phyloP scores from a whole-genome alignment of 2,113 vertebrate species.

The Colius striatus region DNA sequence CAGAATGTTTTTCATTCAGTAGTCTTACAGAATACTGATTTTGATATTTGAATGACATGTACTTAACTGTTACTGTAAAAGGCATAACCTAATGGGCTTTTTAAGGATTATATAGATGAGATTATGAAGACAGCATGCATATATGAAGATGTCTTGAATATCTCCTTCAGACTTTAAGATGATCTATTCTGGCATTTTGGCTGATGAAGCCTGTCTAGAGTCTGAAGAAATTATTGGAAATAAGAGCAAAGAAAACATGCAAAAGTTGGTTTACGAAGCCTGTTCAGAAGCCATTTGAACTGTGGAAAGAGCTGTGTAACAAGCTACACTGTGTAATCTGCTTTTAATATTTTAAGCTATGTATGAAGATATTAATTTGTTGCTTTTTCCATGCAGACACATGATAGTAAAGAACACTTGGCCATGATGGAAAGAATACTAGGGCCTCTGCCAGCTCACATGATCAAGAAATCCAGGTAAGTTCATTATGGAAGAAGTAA shows the following conservation, averaged over 20 bases:
- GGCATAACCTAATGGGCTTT: not conserved
- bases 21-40: not conserved
- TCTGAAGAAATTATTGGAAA: not conserved
- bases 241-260: not conserved
- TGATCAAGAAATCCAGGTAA: conserved; percentile 93
- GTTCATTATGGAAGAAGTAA: not conserved
- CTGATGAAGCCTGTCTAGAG: not conserved
- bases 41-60: not conserved
- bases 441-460: conserved; percentile 89
- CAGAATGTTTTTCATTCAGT: not conserved
- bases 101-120: not conserved
- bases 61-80: not conserved
- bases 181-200: not conserved
- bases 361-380: not conserved
- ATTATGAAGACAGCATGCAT: not conserved
- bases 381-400: conserved; percentile 81
- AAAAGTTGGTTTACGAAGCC: not conserved
- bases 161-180: not conserved
- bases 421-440: conserved; percentile 98
- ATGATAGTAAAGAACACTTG: conserved; percentile 96
- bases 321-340: not conserved
- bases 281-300: not conserved
- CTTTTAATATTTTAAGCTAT: not conserved
- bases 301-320: not conserved
- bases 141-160: not conserved